These are phyloP conservation scores for Atlantisia rogersi DNA, from an alignment of 2,113 vertebrate genomes.

Conservation along the genomic window DNA sequence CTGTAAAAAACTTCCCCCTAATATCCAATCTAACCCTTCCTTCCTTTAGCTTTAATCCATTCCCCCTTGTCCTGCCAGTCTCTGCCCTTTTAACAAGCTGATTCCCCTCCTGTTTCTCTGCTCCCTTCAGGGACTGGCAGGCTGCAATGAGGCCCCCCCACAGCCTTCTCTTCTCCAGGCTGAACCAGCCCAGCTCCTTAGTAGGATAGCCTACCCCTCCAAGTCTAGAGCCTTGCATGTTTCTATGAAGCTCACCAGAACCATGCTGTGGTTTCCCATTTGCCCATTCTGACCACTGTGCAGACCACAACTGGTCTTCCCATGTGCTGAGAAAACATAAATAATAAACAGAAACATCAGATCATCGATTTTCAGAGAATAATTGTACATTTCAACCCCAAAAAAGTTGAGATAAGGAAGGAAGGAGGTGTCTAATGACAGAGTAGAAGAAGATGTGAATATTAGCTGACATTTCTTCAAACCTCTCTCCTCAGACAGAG, in stretches of 20 bases:
- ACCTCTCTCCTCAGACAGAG: not conserved
- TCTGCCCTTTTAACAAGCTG: no score
- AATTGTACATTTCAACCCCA: not conserved
- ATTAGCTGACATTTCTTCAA: not conserved
- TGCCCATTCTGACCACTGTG: not conserved
- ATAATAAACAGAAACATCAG: not conserved
- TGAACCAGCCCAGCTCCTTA: no score
- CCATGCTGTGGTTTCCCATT: not conserved
- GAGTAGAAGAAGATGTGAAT: not conserved
- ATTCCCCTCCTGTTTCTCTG: no score
- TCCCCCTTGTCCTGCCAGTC: no score
- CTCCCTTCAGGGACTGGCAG: no score
- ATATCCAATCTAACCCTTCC: no score
- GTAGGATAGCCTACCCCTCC: not conserved
- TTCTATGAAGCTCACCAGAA: not conserved
- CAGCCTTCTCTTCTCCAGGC: no score
- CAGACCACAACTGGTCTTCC: not conserved
- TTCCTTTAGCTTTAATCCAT: no score
- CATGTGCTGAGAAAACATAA: not conserved
- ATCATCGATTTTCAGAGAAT: not conserved
- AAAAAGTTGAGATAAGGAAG: not conserved
- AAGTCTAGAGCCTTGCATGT: fast-evolving
- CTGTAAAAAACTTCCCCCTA: no score
- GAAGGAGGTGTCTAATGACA: not conserved
- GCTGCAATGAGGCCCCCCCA: no score